Evolutionary conservation across 2,797 vertebrate genomes (phyloP).

Genomic region (Syngnathus acus): DNA sequence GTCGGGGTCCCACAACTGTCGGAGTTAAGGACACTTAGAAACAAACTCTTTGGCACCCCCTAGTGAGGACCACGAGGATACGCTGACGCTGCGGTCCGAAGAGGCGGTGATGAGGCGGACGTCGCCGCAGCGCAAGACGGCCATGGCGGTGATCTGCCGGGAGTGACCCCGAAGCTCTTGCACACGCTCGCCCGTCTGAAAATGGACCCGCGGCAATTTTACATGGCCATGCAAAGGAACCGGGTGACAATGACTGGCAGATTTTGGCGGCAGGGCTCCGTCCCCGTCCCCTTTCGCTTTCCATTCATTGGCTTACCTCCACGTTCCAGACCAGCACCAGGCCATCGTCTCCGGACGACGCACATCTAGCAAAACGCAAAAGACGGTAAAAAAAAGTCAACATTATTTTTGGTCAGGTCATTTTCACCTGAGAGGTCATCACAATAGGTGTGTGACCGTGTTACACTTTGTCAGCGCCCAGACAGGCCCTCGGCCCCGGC

Average conservation of each 20-base stretch:
- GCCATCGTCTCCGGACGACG: conserved; percentile 93
- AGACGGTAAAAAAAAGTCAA: neutral
- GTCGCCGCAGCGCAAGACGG: conserved; percentile 59
- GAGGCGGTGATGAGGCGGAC: conserved; percentile 83
- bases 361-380: conserved; percentile 73
- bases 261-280: neutral
- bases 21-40: conserved; percentile 37
- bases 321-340: conserved; percentile 85
- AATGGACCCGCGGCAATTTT: conserved; percentile 4
- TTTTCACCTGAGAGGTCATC: conserved; percentile 6
- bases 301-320: conserved; percentile 66
- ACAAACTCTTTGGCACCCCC: neutral
- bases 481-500: conserved; percentile 24
- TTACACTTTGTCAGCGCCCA: conserved; percentile 51
- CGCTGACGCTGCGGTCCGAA: conserved; percentile 86
- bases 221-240: no score
- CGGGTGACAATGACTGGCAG: neutral
- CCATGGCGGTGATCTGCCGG: conserved; percentile 89
- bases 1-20: conserved; percentile 83
- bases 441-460: conserved; percentile 68
- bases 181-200: conserved; percentile 86
- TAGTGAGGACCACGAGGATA: conserved; percentile 72
- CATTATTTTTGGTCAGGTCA: conserved; percentile 7
- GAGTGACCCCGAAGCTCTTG: conserved; percentile 83
- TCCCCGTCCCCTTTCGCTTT: neutral